Percentiles rank a stretch among this genome's conserved stretches.
Conservation (phyloP, 2,888 invertebrate species). For the Heliconius charithonia region DNA sequence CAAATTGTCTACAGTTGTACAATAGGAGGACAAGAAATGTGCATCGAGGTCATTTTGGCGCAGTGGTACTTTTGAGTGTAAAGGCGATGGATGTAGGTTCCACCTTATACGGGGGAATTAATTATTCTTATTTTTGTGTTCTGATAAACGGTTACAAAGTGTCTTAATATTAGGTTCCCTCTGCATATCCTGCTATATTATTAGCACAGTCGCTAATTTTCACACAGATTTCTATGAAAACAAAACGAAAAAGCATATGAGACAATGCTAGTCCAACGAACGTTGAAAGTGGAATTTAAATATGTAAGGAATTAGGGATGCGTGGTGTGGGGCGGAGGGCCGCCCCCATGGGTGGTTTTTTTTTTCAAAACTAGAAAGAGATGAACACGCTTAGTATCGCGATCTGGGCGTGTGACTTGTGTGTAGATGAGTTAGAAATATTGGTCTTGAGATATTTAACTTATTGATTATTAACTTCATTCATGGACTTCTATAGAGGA, state of each 20-base stretch:
- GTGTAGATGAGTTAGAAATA: conserved; percentile 54
- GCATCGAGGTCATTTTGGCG: background rate
- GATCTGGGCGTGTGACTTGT: conserved; percentile 65
- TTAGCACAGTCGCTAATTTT: conserved; percentile 41
- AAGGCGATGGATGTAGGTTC: background rate
- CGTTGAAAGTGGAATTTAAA: conserved; percentile 83
- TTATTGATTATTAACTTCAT: no score
- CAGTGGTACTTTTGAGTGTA: background rate
- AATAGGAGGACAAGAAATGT: background rate
- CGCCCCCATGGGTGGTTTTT: conserved; percentile 58
- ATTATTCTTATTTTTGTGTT: background rate
- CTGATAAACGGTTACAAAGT: background rate
- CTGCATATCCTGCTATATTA: background rate
- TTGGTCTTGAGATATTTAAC: conserved; percentile 64
- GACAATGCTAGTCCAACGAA: conserved; percentile 78
- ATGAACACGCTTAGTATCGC: conserved; percentile 83
- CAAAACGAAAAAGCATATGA: conserved; percentile 69
- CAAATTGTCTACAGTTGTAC: background rate
- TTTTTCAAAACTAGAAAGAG: conserved; percentile 84
- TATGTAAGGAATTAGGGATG: conserved; percentile 83
- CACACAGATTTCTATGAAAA: conserved; percentile 54
- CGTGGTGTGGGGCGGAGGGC: conserved; percentile 51
- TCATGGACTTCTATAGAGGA: no score
- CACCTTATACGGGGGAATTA: background rate
- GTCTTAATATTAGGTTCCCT: background rate